Percentiles rank a stretch among this genome's conserved stretches.
These are phyloP conservation scores for Aleiodes testaceus DNA, from an alignment of 2,888 invertebrate genomes.

Conservation along the genomic window DNA sequence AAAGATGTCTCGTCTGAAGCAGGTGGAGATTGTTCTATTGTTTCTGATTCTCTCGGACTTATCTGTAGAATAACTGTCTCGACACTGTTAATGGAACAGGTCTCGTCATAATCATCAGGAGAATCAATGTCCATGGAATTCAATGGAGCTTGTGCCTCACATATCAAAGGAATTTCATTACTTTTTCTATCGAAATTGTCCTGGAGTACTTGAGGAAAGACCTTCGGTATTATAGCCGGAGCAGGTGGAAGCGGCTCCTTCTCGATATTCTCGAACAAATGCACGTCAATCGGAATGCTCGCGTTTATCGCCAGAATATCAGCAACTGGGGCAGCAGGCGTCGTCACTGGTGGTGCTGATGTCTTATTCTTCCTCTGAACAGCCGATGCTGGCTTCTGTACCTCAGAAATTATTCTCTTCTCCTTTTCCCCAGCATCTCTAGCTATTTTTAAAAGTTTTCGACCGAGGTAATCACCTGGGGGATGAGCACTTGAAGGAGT, in stretches of 20 bases:
- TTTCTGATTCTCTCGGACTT: neutral
- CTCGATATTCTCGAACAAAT: constrained; percentile 1
- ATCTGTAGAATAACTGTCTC: neutral
- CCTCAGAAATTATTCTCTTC: too few species aligned
- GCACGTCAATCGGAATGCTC: neutral
- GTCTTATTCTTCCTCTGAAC: neutral
- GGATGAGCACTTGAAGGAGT: too few species aligned
- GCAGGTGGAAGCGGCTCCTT: neutral
- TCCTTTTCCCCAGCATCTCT: neutral
- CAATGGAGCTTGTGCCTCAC: too few species aligned
- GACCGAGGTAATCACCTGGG: neutral
- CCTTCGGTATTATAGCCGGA: neutral
- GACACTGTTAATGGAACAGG: neutral
- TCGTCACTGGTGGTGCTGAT: neutral
- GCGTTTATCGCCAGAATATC: neutral
- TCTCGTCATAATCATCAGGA: neutral
- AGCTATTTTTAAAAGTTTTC: neutral
- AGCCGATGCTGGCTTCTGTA: constrained; percentile 2
- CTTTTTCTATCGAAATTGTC: neutral
- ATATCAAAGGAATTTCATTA: neutral
- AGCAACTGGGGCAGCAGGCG: neutral
- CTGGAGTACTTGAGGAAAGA: neutral
- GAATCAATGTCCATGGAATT: neutral
- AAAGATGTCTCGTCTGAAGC: too few species aligned
- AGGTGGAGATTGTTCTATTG: neutral